A percentile compares a stretch with the other conserved stretches of the same genome.
phyloP scores from a whole-genome alignment of 2,113 vertebrate genomes.

The Cricetomys ansorgei region DNA sequence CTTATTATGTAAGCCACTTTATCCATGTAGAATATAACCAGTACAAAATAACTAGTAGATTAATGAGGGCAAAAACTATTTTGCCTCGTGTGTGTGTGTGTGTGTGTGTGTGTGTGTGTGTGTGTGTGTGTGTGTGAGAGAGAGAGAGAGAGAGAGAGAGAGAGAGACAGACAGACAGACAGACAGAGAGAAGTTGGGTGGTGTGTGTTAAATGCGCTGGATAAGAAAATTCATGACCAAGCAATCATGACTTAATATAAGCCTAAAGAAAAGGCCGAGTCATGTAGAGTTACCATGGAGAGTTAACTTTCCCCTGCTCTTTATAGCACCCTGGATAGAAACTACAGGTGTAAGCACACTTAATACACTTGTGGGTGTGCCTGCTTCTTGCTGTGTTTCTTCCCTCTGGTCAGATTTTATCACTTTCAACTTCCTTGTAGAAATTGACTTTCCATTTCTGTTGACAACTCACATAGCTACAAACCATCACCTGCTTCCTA shows the following conservation, averaged over 20 bases:
- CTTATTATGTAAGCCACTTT: slow-evolving; percentile 19
- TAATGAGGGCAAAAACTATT: neutral
- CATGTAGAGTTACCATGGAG: fast-evolving
- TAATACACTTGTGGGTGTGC: fast-evolving
- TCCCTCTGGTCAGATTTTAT: neutral
- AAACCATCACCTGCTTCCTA: neutral
- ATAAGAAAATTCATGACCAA: neutral
- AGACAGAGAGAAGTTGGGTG: no score
- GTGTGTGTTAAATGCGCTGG: neutral
- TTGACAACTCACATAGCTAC: slow-evolving; percentile 1
- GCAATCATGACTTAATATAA: neutral
- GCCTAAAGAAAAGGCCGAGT: neutral
- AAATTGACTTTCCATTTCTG: neutral
- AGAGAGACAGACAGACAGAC: neutral
- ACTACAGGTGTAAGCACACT: neutral
- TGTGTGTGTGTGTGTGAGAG: neutral
- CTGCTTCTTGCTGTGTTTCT: neutral
- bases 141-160: neutral
- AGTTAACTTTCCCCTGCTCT: neutral
- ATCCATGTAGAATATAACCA: neutral
- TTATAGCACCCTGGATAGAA: neutral
- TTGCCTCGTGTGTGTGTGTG: neutral
- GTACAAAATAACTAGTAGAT: neutral
- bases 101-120: neutral
- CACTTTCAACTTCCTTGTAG: neutral